Evolutionary conservation across 2,888 invertebrate genomes (phyloP).

Genomic region (Dendrolimus houi): DNA sequence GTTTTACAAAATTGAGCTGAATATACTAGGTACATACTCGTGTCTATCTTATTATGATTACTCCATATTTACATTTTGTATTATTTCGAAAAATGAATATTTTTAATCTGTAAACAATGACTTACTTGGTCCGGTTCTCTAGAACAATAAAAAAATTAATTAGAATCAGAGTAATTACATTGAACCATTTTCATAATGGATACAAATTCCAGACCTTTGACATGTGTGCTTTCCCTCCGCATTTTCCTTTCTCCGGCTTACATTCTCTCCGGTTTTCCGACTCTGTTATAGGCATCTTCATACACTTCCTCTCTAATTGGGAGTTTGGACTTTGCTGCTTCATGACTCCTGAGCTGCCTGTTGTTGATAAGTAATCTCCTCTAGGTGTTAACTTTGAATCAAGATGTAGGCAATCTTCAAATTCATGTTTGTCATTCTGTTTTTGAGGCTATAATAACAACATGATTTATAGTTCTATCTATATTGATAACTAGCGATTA

Average conservation of each 20-base stretch:
- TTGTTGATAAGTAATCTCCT: background rate
- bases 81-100: too few relatives aligned
- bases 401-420: background rate
- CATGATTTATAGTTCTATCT: background rate
- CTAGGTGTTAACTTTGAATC: background rate
- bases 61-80: too few relatives aligned
- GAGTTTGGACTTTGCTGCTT: background rate
- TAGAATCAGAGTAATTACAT: background rate
- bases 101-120: too few relatives aligned
- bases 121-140: conserved; percentile 41
- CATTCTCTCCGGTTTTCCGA: background rate
- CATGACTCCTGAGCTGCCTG: background rate
- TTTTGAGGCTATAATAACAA: background rate
- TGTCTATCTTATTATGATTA: too few relatives aligned
- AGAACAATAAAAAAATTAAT: conserved; percentile 18
- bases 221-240: background rate
- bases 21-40: too few relatives aligned
- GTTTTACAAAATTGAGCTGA: too few relatives aligned
- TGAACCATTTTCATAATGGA: too few relatives aligned
- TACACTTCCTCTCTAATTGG: background rate
- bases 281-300: background rate
- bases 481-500: too few relatives aligned
- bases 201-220: background rate
- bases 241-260: background rate
- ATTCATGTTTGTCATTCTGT: background rate